These are phyloP conservation scores for Alosa sapidissima DNA, from an alignment of 2,797 vertebrate genomes.

Conservation along the genomic window DNA sequence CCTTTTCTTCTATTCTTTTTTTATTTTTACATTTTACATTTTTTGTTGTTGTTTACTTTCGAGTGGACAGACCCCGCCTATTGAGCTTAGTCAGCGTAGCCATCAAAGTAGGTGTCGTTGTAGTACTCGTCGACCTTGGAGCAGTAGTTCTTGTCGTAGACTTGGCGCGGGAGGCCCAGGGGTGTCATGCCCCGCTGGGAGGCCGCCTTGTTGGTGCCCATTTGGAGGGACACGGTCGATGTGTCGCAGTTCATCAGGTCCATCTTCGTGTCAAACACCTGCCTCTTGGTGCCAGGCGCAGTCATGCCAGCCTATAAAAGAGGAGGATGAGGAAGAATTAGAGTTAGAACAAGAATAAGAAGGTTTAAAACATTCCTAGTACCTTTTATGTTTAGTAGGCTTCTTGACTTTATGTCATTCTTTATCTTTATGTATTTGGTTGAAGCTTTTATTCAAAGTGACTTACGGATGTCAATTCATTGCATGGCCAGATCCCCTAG, in stretches of 20 bases:
- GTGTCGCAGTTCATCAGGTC: constrained; percentile 87
- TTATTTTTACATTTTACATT: not conserved
- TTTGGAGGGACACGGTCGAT: constrained; percentile 89
- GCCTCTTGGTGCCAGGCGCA: constrained; percentile 88
- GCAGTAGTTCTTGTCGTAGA: constrained; percentile 93
- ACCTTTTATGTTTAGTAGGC: too few species aligned
- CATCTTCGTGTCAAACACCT: constrained; percentile 90
- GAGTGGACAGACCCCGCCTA: not conserved
- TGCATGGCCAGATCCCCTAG: too few species aligned
- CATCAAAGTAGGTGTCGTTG: constrained; percentile 55
- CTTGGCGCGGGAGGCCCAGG: constrained; percentile 89
- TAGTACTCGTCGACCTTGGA: constrained; percentile 64
- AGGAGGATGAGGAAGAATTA: not conserved
- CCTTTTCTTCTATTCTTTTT: not conserved
- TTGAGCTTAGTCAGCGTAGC: not conserved
- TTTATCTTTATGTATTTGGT: too few species aligned
- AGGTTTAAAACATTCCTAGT: too few species aligned
- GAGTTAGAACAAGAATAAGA: too few species aligned
- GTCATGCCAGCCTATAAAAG: constrained; percentile 87
- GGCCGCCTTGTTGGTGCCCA: constrained; percentile 92
- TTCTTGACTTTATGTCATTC: too few species aligned
- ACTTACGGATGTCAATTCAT: too few species aligned
- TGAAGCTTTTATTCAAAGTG: too few species aligned
- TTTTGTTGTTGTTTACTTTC: not conserved
- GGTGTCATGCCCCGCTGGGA: constrained; percentile 90